A percentile compares a stretch with the other conserved stretches of the same genome.
Conservation (phyloP, 2,888 invertebrate species). For the Ceratothoa steindachneri region DNA sequence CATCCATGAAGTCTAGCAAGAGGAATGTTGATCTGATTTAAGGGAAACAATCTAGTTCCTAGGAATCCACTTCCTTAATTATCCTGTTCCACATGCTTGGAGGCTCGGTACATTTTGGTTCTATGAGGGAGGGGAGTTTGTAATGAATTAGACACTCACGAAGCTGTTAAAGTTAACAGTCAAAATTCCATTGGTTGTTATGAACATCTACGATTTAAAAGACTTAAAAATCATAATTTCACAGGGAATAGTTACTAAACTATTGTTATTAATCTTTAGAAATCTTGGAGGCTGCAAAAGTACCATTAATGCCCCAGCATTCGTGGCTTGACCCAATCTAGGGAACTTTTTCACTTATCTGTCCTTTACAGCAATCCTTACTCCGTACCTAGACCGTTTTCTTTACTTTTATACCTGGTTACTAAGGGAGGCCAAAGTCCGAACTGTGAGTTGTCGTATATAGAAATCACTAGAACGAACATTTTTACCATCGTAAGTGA, state of each 20-base stretch:
- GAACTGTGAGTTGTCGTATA: no score
- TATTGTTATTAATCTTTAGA: conserved; percentile 72
- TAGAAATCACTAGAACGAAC: no score
- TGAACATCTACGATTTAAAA: conserved; percentile 77
- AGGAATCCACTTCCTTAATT: conserved; percentile 70
- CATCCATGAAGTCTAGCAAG: conserved; percentile 17
- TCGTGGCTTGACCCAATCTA: no score
- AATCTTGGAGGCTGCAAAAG: no score
- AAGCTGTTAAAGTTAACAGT: conserved; percentile 74
- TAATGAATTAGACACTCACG: conserved; percentile 72
- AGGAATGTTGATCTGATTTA: conserved; percentile 55
- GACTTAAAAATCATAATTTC: conserved; percentile 24
- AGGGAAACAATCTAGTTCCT: conserved; percentile 82
- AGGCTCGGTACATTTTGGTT: conserved; percentile 65
- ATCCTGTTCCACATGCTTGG: conserved; percentile 57
- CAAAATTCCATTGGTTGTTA: conserved; percentile 84
- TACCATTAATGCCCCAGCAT: no score
- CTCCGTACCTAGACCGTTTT: no score
- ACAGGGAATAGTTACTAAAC: conserved; percentile 54
- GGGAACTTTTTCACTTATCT: no score
- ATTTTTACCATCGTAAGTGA: no score
- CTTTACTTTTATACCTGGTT: no score
- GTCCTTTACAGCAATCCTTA: no score
- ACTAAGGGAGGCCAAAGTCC: no score
- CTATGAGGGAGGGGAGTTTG: conserved; percentile 66